These are phyloP conservation scores for Drosophila erecta DNA, from an alignment of 1,140 invertebrate genomes.

Conservation along the genomic window DNA sequence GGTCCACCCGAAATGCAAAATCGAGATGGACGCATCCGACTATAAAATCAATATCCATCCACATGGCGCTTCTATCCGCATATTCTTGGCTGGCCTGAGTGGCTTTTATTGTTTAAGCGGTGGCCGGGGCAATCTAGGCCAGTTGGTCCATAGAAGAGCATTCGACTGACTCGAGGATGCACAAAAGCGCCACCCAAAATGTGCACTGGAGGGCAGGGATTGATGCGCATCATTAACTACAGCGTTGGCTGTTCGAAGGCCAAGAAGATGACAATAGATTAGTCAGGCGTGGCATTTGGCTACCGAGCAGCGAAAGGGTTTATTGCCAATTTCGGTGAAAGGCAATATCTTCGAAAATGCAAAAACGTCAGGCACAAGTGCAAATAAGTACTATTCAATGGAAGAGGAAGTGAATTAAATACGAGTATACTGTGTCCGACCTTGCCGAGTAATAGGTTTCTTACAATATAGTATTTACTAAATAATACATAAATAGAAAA, in stretches of 20 bases:
- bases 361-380: background rate
- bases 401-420: background rate
- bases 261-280: slow-evolving; percentile 43
- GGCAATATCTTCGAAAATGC: background rate
- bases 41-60: slow-evolving; percentile 37
- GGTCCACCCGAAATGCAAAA: slow-evolving; percentile 24
- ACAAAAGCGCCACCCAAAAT: slow-evolving; percentile 16
- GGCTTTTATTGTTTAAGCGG: slow-evolving; percentile 69
- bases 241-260: slow-evolving; percentile 32
- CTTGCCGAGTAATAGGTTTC: no score
- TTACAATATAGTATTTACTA: no score
- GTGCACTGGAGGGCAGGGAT: slow-evolving; percentile 23
- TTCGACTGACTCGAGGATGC: slow-evolving; percentile 56
- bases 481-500: no score
- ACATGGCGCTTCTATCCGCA: background rate
- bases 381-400: background rate
- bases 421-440: no score
- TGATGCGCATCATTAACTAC: slow-evolving; percentile 28
- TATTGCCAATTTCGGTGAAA: background rate
- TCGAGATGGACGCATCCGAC: background rate
- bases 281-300: slow-evolving; percentile 7
- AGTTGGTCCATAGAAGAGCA: slow-evolving; percentile 49
- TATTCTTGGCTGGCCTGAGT: slow-evolving; percentile 39
- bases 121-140: slow-evolving; percentile 47
- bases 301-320: slow-evolving; percentile 1